Base-by-base conservation (phyloP, 2,113 vertebrate species). In the Grantiella picta region DNA sequence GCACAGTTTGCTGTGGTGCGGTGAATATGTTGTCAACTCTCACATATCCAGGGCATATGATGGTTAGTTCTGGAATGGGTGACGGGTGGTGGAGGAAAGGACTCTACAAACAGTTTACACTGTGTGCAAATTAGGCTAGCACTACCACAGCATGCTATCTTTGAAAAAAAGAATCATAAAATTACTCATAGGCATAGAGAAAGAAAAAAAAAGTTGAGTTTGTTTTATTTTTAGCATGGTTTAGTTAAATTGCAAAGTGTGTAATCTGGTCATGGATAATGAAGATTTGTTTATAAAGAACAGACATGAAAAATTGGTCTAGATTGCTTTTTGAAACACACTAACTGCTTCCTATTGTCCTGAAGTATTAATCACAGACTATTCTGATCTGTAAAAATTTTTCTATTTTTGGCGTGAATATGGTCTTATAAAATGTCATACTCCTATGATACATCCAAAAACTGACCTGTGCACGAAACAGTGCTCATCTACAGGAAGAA, bases 1-100 rank as follows among this genome's bases (percentile, higher is more conserved):
- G 19, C 12, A 50, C 0, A 1, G 24, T 15, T 7, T 47, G 7
- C 12, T 60, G n/a, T 20, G 25, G 29, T 15, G 52, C 25, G 8
- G 27, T 42, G 27, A 28, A 35, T 38, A 11, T 5, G n/a, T 17
- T 60, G 19, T 25, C 14, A 65, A 5, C 15, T 38, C 6, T 56
- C 60, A 47, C 57, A 63, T n/a, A 87, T 8, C 9, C 52, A 47
- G 35, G 31, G 12, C 6, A 88, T 75, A 64, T 15, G 18, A 64
- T 17, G 12, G 29, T 31, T 44, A 82, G 27, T 17, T 21, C 44
- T 47, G 23, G 33, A 6, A 42, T 59, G 4, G 4, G 9, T 33
- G 6, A 3, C 10, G 10, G 22, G 19, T 35, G 40, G 6, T 38
- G 5, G 33, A 73, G 18, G 12, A 42, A 40, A 68, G 20, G 10